A percentile compares a stretch with the other conserved stretches of the same genome.
phyloP scores from a whole-genome alignment of 2,113 vertebrate genomes.

The Baryphthengus martii region DNA sequence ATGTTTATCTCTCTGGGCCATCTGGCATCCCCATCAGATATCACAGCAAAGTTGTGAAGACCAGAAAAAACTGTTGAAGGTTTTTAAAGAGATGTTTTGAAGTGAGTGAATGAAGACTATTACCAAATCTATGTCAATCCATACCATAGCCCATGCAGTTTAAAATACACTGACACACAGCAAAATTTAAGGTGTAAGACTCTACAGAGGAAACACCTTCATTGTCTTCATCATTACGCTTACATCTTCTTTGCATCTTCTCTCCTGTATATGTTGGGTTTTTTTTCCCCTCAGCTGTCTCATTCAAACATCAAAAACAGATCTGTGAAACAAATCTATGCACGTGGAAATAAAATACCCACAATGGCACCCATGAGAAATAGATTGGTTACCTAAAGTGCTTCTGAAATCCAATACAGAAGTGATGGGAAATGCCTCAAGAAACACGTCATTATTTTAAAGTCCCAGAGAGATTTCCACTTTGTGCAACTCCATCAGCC shows the following conservation, averaged over 20 bases:
- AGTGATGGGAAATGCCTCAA: neutral
- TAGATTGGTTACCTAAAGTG: neutral
- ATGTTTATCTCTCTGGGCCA: conserved; percentile 88
- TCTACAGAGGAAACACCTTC: neutral
- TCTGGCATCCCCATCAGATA: conserved; percentile 87
- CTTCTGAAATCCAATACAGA: neutral
- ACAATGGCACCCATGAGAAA: neutral
- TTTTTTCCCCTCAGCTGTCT: neutral
- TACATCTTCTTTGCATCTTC: neutral
- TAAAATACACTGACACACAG: neutral
- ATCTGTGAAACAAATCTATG: neutral
- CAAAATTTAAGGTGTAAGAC: neutral
- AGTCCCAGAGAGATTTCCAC: neutral
- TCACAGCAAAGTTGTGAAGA: conserved; percentile 85
- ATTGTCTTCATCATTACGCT: neutral
- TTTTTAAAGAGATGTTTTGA: neutral
- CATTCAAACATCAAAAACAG: neutral
- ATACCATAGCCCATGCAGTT: neutral
- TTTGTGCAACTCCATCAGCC: neutral
- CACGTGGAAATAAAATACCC: neutral
- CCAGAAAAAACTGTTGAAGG: conserved; percentile 85
- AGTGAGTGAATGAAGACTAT: neutral
- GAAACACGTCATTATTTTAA: neutral
- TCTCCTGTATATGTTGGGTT: neutral
- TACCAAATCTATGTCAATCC: neutral